Base-by-base conservation (phyloP, 2,888 invertebrate genomes). In the Lycia hirtaria region DNA sequence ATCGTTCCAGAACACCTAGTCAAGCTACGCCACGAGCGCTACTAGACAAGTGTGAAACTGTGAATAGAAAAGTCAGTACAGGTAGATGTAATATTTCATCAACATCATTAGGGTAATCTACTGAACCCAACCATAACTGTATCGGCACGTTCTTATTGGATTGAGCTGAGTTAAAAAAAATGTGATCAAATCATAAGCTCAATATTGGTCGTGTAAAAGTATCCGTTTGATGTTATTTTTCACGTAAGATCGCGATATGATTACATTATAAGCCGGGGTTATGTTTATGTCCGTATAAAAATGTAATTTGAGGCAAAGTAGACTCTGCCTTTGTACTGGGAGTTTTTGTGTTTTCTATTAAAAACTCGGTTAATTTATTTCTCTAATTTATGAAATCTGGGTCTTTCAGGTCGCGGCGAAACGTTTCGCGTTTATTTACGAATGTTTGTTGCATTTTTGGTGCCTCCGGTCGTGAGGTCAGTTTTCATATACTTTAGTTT, bases 291-390 rank as follows among this genome's bases (percentile, higher is more conserved):
- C 28, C 3, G 43, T 28, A 17, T 43, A 43, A 22, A 43, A 43
- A 43, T 43, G 28, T 43, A 43, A 43, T 43, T 17, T 28, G 43
- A 28, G 9, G n/a, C n/a, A 43, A 15, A 43, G 24, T 2, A 43
- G 26, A 26, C 9, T n/a, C 43, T n/a, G 19, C 7, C n/a, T 14
- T 30, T 30, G 19, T n/a, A 24, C 5, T 19, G 24, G 4, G 19
- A 17, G 30, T 3, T n/a, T 44, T 44, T 44, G n/a, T 19, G 5
- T 15, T 28, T 44, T 44, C 44, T 44, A 44, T 44, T 44, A 32
- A 44, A 43, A 30, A 44, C 17, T 32, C 28, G 5, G 44, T 28
- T 32, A 44, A 44, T 44, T 32, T 44, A 20, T 44, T 30, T 44
- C 32, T 19, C 7, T 44, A 20, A 44, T 44, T 20, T 44, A 44